Evolutionary conservation across 2,797 vertebrate genomes (phyloP).

Genomic region (Lutjanus argentimaculatus): DNA sequence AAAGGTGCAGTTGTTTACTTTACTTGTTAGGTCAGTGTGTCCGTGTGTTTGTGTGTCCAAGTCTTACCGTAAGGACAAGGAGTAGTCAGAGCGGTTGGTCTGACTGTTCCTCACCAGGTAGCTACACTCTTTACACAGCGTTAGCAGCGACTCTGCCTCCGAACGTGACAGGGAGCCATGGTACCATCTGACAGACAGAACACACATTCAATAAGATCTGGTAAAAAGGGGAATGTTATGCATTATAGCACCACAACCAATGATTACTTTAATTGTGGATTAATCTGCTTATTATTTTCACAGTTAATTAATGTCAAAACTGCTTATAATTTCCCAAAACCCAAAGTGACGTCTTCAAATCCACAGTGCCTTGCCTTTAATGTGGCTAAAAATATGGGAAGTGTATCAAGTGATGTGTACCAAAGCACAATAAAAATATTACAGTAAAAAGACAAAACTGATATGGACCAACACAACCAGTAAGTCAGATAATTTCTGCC

Average conservation of each 20-base stretch:
- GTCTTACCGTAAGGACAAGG: constrained; percentile 91
- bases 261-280: too few species aligned
- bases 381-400: not conserved
- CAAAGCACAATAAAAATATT: not conserved
- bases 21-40: not conserved
- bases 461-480: not conserved
- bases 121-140: constrained; percentile 94
- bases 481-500: not conserved
- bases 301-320: too few species aligned
- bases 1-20: constrained; percentile 9
- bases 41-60: not conserved
- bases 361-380: not conserved
- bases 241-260: not conserved
- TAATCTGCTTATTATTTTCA: too few species aligned
- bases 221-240: not conserved
- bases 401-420: not conserved
- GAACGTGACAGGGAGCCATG: constrained; percentile 91
- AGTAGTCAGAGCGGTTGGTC: constrained; percentile 91
- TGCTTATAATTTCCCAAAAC: too few species aligned
- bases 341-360: too few species aligned
- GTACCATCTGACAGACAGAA: constrained; percentile 90
- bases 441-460: not conserved
- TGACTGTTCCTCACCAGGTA: constrained; percentile 94
- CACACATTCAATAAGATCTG: constrained; percentile 4
- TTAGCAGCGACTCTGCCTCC: constrained; percentile 91